phyloP scores from a whole-genome alignment of 2,797 vertebrate genomes.

The Coregonus ussuriensis region DNA sequence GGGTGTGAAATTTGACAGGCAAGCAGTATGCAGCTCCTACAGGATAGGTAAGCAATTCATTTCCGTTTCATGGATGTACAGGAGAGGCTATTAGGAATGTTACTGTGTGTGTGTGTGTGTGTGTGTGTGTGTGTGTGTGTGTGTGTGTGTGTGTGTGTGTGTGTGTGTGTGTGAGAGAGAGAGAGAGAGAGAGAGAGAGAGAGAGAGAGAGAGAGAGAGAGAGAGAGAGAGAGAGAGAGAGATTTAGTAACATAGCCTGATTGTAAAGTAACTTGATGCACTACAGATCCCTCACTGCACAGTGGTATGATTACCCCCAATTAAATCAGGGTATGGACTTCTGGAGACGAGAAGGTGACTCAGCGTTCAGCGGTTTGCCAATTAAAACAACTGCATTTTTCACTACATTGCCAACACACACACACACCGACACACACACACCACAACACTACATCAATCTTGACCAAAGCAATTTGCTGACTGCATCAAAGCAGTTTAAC shows the following conservation, averaged over 20 bases:
- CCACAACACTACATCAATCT: constrained; percentile 27
- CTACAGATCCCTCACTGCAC: background rate
- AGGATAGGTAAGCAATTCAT: background rate
- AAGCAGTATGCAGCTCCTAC: background rate
- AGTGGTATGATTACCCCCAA: background rate
- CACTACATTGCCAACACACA: background rate
- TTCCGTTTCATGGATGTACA: background rate
- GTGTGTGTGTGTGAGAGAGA: background rate
- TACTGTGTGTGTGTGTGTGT: background rate
- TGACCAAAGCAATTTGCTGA: constrained; percentile 34
- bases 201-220: too few relatives aligned
- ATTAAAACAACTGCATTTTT: constrained; percentile 10
- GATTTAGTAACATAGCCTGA: too few relatives aligned
- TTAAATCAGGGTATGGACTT: background rate
- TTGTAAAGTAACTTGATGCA: background rate
- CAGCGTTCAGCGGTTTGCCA: constrained; percentile 8
- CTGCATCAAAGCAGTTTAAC: constrained; percentile 29
- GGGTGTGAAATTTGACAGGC: background rate
- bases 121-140: background rate
- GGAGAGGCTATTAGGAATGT: background rate
- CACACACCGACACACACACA: too few relatives aligned
- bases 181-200: too few relatives aligned
- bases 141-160: background rate
- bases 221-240: too few relatives aligned
- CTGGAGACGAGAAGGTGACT: background rate